Evolutionary conservation across 2,888 invertebrate species (phyloP).

Genomic region (Pimpla rufipes): DNA sequence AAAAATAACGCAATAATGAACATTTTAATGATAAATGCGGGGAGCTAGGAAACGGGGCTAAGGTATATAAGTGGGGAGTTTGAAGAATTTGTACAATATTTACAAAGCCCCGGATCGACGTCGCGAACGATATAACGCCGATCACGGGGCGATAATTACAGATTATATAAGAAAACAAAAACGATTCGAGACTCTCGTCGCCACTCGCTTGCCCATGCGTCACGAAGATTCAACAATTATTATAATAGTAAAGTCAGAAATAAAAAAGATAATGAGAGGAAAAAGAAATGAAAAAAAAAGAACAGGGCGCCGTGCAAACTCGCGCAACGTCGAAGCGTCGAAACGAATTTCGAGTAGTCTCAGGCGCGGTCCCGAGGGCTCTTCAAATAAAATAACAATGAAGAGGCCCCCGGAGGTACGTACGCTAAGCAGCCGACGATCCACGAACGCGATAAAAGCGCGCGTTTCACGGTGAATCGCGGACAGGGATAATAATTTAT

Average conservation of each 20-base stretch:
- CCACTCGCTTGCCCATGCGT: slow-evolving; percentile 31
- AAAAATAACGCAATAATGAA: slow-evolving; percentile 70
- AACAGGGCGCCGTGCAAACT: slow-evolving; percentile 38
- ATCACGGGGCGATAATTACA: slow-evolving; percentile 64
- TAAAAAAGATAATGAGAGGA: slow-evolving; percentile 28
- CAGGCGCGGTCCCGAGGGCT: neutral
- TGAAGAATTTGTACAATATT: slow-evolving; percentile 72
- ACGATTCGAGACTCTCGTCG: slow-evolving; percentile 51
- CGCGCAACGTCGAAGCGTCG: slow-evolving; percentile 8
- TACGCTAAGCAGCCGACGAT: slow-evolving; percentile 35
- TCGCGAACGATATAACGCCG: slow-evolving; percentile 64
- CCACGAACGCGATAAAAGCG: neutral
- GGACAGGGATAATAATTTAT: slow-evolving; percentile 59
- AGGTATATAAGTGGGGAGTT: slow-evolving; percentile 34
- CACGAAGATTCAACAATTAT: slow-evolving; percentile 54
- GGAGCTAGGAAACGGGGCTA: neutral
- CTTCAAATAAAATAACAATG: slow-evolving; percentile 47
- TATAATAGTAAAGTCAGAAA: slow-evolving; percentile 40
- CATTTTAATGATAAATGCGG: slow-evolving; percentile 52
- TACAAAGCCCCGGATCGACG: slow-evolving; percentile 64
- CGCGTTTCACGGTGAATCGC: slow-evolving; percentile 10
- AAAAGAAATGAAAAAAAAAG: slow-evolving; percentile 45
- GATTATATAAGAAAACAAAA: slow-evolving; percentile 52
- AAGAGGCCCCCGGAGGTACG: slow-evolving; percentile 15
- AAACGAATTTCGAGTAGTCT: slow-evolving; percentile 24